These are phyloP conservation scores for Diabrotica balteata DNA, from an alignment of 2,888 invertebrate species.

Conservation along the genomic window DNA sequence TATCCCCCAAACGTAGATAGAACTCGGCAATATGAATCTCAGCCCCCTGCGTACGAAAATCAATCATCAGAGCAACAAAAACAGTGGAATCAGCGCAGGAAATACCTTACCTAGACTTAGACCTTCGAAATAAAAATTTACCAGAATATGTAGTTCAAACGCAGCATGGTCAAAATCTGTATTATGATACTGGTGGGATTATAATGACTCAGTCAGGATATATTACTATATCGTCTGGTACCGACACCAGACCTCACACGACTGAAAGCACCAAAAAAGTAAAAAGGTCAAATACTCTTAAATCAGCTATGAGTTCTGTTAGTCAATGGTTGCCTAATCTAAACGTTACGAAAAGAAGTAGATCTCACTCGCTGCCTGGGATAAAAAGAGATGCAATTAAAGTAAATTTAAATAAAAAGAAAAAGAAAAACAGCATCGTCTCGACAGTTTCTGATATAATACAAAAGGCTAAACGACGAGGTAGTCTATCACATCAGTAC, in stretches of 20 bases:
- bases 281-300: constrained; percentile 71
- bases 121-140: constrained; percentile 63
- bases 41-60: constrained; percentile 53
- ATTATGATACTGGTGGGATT: constrained; percentile 65
- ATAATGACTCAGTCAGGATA: constrained; percentile 81
- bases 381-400: constrained; percentile 64
- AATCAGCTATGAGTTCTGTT: constrained; percentile 82
- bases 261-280: constrained; percentile 71
- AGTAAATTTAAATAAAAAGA: constrained; percentile 61
- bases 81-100: constrained; percentile 58
- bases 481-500: constrained; percentile 61
- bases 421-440: constrained; percentile 82
- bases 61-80: constrained; percentile 53
- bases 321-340: constrained; percentile 83
- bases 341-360: constrained; percentile 77
- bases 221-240: constrained; percentile 73
- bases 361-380: constrained; percentile 83
- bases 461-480: constrained; percentile 81
- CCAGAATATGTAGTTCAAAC: constrained; percentile 60
- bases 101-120: constrained; percentile 59
- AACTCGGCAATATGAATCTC: constrained; percentile 45
- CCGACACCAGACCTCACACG: constrained; percentile 55
- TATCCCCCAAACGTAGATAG: constrained; percentile 60
- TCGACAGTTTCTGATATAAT: constrained; percentile 85
- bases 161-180: constrained; percentile 53